phyloP scores from a whole-genome alignment of 1,140 invertebrate species.

The Rhynchophorus ferrugineus region DNA sequence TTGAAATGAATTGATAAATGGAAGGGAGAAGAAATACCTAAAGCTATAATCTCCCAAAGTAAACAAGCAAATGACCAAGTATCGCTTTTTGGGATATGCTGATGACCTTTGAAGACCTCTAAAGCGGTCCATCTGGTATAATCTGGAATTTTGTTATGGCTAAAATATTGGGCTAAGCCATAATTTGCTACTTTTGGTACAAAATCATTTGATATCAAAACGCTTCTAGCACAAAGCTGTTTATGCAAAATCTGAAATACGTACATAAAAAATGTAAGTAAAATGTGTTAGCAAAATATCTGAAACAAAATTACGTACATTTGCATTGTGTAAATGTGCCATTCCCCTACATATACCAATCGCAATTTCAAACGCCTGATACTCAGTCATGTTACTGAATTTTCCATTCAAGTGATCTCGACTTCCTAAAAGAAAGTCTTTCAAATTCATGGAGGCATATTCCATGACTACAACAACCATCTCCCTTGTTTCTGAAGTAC shows the following conservation, averaged over 20 bases:
- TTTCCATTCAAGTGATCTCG: slow-evolving; percentile 52
- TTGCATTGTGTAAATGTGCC: slow-evolving; percentile 53
- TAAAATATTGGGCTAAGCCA: slow-evolving; percentile 48
- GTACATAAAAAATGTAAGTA: slow-evolving; percentile 13
- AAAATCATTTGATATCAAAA: slow-evolving; percentile 53
- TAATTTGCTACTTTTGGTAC: slow-evolving; percentile 66
- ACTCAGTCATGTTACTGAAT: slow-evolving; percentile 56
- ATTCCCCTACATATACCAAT: slow-evolving; percentile 56
- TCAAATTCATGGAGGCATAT: slow-evolving; percentile 56
- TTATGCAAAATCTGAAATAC: slow-evolving; percentile 60
- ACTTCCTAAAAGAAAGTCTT: slow-evolving; percentile 57
- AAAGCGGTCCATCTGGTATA: slow-evolving; percentile 70
- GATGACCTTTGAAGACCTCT: slow-evolving; percentile 62
- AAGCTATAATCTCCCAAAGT: slow-evolving; percentile 75
- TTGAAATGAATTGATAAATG: neutral
- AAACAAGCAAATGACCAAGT: slow-evolving; percentile 77
- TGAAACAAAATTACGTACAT: slow-evolving; percentile 36
- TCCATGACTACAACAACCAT: slow-evolving; percentile 64
- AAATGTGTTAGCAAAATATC: too few relatives aligned
- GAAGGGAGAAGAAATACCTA: slow-evolving; percentile 44
- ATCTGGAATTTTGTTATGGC: slow-evolving; percentile 48
- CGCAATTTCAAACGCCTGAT: slow-evolving; percentile 49
- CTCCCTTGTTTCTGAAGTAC: slow-evolving; percentile 69
- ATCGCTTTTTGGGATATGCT: slow-evolving; percentile 61
- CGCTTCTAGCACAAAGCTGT: slow-evolving; percentile 62